Evolutionary conservation across 2,888 invertebrate species (phyloP), one percentile per base, ranked within the genome.

Genomic region (Zelleria hepariella): DNA sequence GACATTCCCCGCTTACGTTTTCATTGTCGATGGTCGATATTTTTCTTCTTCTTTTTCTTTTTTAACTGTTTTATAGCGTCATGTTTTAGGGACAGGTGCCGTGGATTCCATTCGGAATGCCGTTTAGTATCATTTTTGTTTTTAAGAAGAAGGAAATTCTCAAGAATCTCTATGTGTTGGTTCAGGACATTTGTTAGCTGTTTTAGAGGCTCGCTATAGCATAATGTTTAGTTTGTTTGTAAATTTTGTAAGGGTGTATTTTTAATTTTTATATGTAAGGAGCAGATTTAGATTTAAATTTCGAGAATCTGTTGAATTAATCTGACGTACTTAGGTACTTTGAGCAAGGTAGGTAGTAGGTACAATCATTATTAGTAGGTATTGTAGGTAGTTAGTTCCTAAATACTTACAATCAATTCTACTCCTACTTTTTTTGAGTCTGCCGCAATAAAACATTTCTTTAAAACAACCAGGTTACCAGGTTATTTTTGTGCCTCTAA

Each of bases 1-100:
- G 65, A 63, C 66, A 66, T 67, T 66, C 67, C n/a, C 62, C 58
- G 58, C 60, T 62, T 62, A 48, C 62, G 62, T 47, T 55, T 10
- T 61, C 65, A 68, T 68, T 67, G 67, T 65, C 62, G 63, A 62
- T 60, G 58, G 10, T 52, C 52, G 59, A 42, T 55, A 21, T 32
- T 18, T 52, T 56, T 25, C 58, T 60, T 64, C 60, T 61, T 58
- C 23, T 23, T 49, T n/a, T 49, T 48, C 26, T 51, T 49, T 15
- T 24, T 10, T 56, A 20, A 20, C 24, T 20, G 26, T 56, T 59
- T 56, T 56, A 7, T 27, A n/a, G 5, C 27, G 55, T 55, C 25
- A 55, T 27, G n/a, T 55, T 20, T 42, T 20, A 10, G 10, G 23
- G 55, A 55, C 55, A 55, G 55, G 55, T 55, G 55, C 55, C 26